phyloP scores from a whole-genome alignment of 2,113 vertebrate species.

The Protobothrops mucrosquamatus region DNA sequence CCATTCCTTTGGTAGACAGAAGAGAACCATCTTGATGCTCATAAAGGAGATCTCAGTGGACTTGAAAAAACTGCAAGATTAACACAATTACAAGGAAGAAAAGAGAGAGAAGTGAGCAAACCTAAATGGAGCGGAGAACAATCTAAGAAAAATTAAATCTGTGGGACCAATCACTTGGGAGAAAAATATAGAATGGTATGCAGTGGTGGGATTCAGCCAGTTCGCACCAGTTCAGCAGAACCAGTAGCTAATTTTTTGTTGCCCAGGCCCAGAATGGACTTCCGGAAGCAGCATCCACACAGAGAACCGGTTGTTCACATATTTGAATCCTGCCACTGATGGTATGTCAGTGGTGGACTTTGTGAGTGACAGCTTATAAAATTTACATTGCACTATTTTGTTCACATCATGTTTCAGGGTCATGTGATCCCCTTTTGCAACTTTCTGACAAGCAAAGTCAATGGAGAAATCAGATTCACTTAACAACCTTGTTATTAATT shows the following conservation, averaged over 20 bases:
- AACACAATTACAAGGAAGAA: background rate
- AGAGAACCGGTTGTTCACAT: too few species aligned
- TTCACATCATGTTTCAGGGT: fast-evolving
- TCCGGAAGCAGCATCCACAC: too few species aligned
- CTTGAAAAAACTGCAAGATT: background rate
- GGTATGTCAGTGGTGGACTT: background rate
- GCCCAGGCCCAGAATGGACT: too few species aligned
- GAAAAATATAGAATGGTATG: too few species aligned
- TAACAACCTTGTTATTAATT: too few species aligned
- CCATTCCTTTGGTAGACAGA: background rate
- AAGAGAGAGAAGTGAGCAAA: background rate
- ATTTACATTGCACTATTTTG: background rate
- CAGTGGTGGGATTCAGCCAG: too few species aligned
- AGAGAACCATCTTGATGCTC: background rate
- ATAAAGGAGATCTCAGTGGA: background rate
- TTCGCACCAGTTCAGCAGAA: too few species aligned
- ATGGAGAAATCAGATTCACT: too few species aligned
- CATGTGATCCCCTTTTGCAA: too few species aligned
- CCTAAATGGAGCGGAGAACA: background rate
- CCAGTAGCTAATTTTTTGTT: too few species aligned
- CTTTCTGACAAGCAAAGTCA: too few species aligned
- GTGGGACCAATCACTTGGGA: background rate
- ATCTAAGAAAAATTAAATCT: background rate
- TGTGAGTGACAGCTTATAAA: background rate
- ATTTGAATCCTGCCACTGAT: too few species aligned